These are phyloP conservation scores for Glaucomys volans DNA, from an alignment of 2,113 vertebrate genomes.

Conservation along the genomic window DNA sequence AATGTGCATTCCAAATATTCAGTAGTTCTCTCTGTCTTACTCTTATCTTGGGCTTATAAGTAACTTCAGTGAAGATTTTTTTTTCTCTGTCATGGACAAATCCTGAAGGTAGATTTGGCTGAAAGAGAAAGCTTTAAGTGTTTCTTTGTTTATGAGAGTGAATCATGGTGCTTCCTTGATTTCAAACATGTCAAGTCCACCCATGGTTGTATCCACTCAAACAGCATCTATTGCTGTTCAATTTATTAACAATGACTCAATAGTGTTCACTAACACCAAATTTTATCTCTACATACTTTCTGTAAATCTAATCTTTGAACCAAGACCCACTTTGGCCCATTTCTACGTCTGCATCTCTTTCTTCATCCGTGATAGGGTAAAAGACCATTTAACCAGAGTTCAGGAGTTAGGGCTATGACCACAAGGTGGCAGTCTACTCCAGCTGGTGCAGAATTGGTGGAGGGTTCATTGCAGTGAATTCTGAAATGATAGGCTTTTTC, in stretches of 20 bases:
- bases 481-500: neutral
- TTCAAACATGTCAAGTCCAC: neutral
- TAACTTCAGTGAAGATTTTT: neutral
- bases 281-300: too few relatives aligned
- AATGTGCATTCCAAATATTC: neutral
- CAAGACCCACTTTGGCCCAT: too few relatives aligned
- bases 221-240: neutral
- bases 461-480: neutral
- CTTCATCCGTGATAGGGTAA: accelerated
- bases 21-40: neutral
- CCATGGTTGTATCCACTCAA: neutral
- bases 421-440: neutral
- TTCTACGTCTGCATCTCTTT: neutral
- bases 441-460: neutral
- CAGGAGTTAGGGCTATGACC: neutral
- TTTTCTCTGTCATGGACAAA: neutral
- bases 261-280: neutral
- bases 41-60: neutral
- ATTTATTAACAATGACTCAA: neutral
- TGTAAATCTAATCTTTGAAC: neutral
- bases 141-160: neutral
- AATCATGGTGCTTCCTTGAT: neutral
- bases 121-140: too few relatives aligned
- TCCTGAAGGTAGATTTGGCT: neutral
- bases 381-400: neutral